Percentiles rank a stretch among this genome's conserved stretches.
Evolutionary conservation across 2,113 vertebrate species (phyloP).

Genomic region (Notothenia rossii): DNA sequence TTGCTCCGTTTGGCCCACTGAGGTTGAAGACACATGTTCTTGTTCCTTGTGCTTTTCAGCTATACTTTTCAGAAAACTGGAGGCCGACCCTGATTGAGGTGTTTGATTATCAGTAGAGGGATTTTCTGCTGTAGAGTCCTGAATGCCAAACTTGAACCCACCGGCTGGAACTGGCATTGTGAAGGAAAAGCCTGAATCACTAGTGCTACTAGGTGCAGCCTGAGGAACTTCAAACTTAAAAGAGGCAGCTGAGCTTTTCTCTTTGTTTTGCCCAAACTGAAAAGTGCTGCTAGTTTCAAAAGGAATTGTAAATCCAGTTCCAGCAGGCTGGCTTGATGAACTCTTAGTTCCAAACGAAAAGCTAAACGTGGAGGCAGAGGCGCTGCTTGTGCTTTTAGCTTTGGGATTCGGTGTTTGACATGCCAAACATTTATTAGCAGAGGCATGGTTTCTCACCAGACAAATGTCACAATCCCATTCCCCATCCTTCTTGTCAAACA

Average conservation of each 20-base stretch:
- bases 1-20: constrained; percentile 32
- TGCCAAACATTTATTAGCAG: constrained; percentile 81
- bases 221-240: constrained; percentile 82
- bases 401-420: constrained; percentile 85
- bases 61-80: constrained; percentile 78
- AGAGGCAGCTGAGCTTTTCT: constrained; percentile 74
- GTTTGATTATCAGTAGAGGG: constrained; percentile 54
- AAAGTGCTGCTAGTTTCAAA: constrained; percentile 81
- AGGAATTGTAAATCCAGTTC: constrained; percentile 84
- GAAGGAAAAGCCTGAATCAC: constrained; percentile 88
- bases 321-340: constrained; percentile 77
- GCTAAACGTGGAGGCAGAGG: constrained; percentile 76
- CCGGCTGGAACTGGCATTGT: constrained; percentile 78
- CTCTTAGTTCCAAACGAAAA: constrained; percentile 80
- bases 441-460: constrained; percentile 84
- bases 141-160: constrained; percentile 93
- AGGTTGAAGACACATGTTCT: constrained; percentile 58
- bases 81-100: constrained; percentile 72
- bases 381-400: constrained; percentile 64
- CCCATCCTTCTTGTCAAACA: constrained; percentile 87
- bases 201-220: constrained; percentile 77
- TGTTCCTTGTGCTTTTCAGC: constrained; percentile 87
- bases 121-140: constrained; percentile 80
- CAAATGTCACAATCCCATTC: constrained; percentile 90
- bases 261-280: constrained; percentile 88